These are phyloP conservation scores for Panthera uncia DNA, from an alignment of 2,113 vertebrate genomes.

Conservation along the genomic window DNA sequence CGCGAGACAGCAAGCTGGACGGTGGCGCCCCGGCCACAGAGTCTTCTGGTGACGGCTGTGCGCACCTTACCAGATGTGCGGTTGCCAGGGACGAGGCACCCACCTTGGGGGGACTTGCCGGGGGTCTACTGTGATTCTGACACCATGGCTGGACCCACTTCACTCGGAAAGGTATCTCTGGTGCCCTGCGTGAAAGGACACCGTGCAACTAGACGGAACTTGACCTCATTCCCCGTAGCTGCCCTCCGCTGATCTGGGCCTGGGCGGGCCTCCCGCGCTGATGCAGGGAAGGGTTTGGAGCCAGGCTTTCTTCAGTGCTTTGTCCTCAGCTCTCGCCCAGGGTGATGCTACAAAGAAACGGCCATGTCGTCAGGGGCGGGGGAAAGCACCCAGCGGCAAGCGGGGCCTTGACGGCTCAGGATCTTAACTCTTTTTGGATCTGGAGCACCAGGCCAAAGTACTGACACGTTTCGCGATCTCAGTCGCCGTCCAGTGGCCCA, in stretches of 20 bases:
- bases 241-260: neutral
- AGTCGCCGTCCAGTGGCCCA: accelerated
- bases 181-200: neutral
- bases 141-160: accelerated
- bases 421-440: no score
- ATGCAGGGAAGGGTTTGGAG: neutral
- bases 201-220: accelerated
- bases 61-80: accelerated
- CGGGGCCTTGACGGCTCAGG: accelerated
- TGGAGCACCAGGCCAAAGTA: neutral
- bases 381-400: accelerated
- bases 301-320: accelerated
- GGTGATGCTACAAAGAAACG: neutral
- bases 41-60: accelerated
- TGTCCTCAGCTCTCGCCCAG: neutral
- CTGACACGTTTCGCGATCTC: accelerated
- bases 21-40: accelerated
- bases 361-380: accelerated
- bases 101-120: neutral
- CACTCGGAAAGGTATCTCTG: neutral
- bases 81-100: neutral
- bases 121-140: neutral
- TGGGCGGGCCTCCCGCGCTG: accelerated
- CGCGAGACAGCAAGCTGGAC: accelerated
- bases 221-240: accelerated